Base-by-base conservation (phyloP, 2,888 invertebrate species). In the Podotricha telesiphe region DNA sequence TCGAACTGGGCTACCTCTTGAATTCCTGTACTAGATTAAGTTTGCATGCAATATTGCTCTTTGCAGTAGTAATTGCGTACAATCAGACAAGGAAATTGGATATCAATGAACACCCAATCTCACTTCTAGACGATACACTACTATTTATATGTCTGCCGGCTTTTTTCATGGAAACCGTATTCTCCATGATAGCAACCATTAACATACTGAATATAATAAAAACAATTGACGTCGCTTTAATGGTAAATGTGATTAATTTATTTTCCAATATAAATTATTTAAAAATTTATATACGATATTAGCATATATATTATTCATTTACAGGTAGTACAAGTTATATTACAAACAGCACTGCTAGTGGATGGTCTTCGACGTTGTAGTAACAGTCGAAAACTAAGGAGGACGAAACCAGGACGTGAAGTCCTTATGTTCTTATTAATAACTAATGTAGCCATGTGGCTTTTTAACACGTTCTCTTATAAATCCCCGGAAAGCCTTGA, bases 401-500 rank as follows among this genome's bases (percentile, higher is more conserved):
- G 94, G 55, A 86, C 90, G 70, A 96, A 96, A 81, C 96, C 96
- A 0, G 97, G 96, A 4, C 90, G 96, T 4, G 96, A 96, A 79
- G 87, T 96, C 28, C 93, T 97, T 56, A 96, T 96, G 77, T 96
- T 96, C 87, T 91, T 97, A 50, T 93, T 96, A 22, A 95, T 96
- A 68, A 93, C 95, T 75, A 97, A 97, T 84, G 95, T 96, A 8
- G 95, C 95, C 55, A 94, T 96, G 93, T 97, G 96, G 96, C 93
- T 96, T 65, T 94, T 95, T 77, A 94, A 96, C 81, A 96, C 96
- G 0, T 96, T 96, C 88, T 93, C 93, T 1, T 93, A 91, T 78
- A 94, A 94, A 74, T 91, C 92, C 0, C 92, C 91, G 0, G 93
- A 93, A 37, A 91, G 89, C 65, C 79, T 91, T 1, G 93, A 94